Conservation (phyloP, 2,888 invertebrate species). For the Caenorhabditis japonica region DNA sequence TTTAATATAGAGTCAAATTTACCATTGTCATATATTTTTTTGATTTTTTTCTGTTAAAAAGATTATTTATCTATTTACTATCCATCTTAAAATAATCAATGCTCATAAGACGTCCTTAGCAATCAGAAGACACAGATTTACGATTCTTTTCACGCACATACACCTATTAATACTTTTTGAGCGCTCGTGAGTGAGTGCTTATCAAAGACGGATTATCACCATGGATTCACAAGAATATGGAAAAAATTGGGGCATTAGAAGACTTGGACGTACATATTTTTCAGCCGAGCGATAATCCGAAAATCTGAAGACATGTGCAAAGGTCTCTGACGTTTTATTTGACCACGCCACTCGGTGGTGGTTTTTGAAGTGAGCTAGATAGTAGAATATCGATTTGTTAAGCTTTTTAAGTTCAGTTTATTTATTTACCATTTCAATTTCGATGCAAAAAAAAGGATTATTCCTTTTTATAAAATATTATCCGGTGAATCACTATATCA, state of each 20-base stretch:
- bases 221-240: constrained; percentile 33
- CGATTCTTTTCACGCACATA: constrained; percentile 46
- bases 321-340: constrained; percentile 18
- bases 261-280: constrained; percentile 32
- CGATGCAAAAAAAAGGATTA: too few relatives aligned
- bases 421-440: too few relatives aligned
- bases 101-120: constrained; percentile 13
- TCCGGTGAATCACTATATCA: too few relatives aligned
- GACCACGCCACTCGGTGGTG: too few relatives aligned
- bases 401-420: too few relatives aligned
- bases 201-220: constrained; percentile 42
- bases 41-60: not conserved
- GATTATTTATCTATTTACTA: constrained; percentile 1
- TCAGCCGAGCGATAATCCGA: constrained; percentile 21
- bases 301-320: constrained; percentile 17
- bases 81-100: constrained; percentile 19
- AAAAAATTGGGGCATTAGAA: constrained; percentile 27
- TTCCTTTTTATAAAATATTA: too few relatives aligned
- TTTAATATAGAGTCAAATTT: not conserved
- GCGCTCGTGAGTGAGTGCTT: constrained; percentile 16
- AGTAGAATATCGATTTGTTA: too few relatives aligned
- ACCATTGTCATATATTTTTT: constrained; percentile 12
- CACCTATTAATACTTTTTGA: constrained; percentile 38
- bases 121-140: constrained; percentile 14
- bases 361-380: too few relatives aligned